phyloP scores from a whole-genome alignment of 2,113 vertebrate genomes.

The Ceyx margarethae region DNA sequence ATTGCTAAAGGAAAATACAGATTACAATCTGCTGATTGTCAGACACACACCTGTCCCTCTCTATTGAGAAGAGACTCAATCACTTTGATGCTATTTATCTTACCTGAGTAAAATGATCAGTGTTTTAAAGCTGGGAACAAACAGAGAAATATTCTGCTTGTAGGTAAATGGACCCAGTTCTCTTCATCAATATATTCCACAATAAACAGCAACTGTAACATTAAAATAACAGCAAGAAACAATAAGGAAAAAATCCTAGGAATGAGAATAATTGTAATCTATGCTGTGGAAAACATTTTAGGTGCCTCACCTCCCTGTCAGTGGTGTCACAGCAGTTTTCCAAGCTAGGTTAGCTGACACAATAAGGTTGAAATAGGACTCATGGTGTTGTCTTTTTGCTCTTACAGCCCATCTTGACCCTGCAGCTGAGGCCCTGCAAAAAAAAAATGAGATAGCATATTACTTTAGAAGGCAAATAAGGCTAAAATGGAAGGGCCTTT shows the following conservation, averaged over 20 bases:
- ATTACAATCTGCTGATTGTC: background rate
- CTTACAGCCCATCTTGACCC: background rate
- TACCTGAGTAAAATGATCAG: background rate
- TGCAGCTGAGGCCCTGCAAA: background rate
- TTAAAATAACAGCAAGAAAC: background rate
- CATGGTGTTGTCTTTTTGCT: background rate
- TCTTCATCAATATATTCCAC: background rate
- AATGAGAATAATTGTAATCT: background rate
- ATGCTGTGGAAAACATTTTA: background rate
- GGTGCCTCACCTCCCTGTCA: background rate
- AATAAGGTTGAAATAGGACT: background rate
- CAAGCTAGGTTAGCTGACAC: background rate
- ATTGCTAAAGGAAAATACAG: background rate
- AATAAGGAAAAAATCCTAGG: background rate
- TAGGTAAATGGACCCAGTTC: background rate
- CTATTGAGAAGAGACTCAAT: background rate
- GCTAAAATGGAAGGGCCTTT: background rate
- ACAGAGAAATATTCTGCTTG: background rate
- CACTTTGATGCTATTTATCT: background rate
- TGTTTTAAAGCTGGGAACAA: background rate
- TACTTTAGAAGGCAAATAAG: conserved; percentile 25
- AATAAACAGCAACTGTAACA: background rate
- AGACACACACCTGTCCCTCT: background rate
- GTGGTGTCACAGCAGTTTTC: background rate
- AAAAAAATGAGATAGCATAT: background rate